Percentiles rank a stretch among this genome's conserved stretches.
phyloP scores from a whole-genome alignment of 2,888 invertebrate genomes.

The Drosophila falleni region DNA sequence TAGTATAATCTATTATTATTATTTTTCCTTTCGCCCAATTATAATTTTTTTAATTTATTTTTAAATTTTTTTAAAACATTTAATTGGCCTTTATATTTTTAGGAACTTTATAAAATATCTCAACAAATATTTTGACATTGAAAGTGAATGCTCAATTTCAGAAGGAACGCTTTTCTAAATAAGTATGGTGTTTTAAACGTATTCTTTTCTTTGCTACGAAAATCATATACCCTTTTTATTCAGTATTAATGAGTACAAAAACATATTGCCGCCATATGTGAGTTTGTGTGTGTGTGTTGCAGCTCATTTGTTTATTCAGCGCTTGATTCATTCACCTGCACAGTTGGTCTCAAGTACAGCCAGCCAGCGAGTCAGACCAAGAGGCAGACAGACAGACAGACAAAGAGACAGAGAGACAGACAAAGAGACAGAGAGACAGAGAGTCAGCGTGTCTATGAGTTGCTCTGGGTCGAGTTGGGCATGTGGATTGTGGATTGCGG shows the following conservation, averaged over 20 bases:
- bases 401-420: not conserved
- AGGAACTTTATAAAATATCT: too few species aligned
- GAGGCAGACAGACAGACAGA: not conserved
- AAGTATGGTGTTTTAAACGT: too few species aligned
- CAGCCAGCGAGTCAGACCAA: conserved; percentile 20
- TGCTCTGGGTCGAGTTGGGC: conserved; percentile 27
- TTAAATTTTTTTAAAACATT: too few species aligned
- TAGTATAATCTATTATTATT: too few species aligned
- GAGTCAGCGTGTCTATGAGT: conserved; percentile 20
- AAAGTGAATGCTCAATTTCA: too few species aligned
- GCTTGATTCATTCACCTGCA: conserved; percentile 73
- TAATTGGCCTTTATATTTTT: too few species aligned
- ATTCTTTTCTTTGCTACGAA: not conserved
- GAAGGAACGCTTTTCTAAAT: too few species aligned
- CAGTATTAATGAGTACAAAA: not conserved
- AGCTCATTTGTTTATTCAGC: conserved; percentile 72
- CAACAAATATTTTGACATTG: too few species aligned
- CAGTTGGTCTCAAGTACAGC: conserved; percentile 59
- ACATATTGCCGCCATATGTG: conserved; percentile 8
- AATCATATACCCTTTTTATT: too few species aligned
- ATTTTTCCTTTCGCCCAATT: too few species aligned
- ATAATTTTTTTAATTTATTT: too few species aligned
- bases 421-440: not conserved
- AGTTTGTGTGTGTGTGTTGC: conserved; percentile 27
- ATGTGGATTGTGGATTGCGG: conserved; percentile 37